Percentiles rank a stretch among this genome's conserved stretches.
Evolutionary conservation across 2,797 vertebrate genomes (phyloP).

Genomic region (Nannoperca australis): DNA sequence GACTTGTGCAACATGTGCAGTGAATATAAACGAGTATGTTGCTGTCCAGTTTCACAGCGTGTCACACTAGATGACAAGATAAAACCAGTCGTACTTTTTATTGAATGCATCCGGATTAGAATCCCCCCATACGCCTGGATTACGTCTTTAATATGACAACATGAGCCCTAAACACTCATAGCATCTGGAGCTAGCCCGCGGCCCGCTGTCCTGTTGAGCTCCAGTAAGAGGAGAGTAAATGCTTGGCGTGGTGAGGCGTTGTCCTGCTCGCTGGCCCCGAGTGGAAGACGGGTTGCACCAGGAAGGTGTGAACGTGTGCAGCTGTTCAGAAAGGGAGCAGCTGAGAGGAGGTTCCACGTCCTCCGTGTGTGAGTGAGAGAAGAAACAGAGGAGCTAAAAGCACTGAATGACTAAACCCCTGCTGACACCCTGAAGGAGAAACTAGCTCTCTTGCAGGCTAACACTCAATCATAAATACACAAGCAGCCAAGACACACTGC

Average conservation of each 20-base stretch:
- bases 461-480: background rate
- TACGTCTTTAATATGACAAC: background rate
- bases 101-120: background rate
- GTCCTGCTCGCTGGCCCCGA: background rate
- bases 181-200: background rate
- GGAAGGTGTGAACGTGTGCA: constrained; percentile 18
- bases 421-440: constrained; percentile 5
- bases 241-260: background rate
- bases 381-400: background rate
- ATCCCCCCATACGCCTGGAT: background rate
- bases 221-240: background rate
- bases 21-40: no score
- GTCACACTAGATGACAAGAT: no score
- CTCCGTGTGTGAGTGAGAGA: constrained; percentile 7
- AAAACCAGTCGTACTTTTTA: background rate
- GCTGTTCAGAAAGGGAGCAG: background rate
- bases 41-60: no score
- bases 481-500: constrained; percentile 1
- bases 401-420: background rate
- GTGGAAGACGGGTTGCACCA: background rate
- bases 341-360: background rate
- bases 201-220: background rate
- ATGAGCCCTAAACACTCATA: background rate
- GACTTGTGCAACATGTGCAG: background rate
- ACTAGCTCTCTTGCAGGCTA: background rate